These are phyloP conservation scores for Arnoldichthys spilopterus DNA, from an alignment of 2,797 vertebrate genomes.

Conservation along the genomic window DNA sequence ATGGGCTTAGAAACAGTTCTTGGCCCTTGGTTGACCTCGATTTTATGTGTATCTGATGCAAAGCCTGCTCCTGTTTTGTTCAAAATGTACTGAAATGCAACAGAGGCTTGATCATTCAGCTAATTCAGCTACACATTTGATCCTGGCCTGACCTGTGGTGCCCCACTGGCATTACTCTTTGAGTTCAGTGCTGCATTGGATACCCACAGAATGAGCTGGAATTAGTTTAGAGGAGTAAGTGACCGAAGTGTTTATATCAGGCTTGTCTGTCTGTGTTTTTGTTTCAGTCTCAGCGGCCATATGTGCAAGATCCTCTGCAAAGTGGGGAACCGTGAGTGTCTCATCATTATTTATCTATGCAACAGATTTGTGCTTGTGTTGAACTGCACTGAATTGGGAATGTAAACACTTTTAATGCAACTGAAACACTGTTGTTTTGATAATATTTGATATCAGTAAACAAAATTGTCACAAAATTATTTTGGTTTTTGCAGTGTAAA, in stretches of 20 bases:
- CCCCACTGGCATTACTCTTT: conserved; percentile 3
- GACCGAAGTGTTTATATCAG: conserved; percentile 30
- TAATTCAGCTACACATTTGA: conserved; percentile 41
- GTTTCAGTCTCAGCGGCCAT: conserved; percentile 83
- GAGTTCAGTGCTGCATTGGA: conserved; percentile 17
- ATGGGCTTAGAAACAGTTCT: conserved; percentile 39
- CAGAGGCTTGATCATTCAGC: conserved; percentile 5
- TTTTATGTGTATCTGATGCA: conserved; percentile 32
- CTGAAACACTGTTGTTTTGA: no score
- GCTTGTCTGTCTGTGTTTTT: conserved; percentile 23
- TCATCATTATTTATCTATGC: not conserved
- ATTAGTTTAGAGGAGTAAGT: not conserved
- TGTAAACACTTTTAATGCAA: no score
- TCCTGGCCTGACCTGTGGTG: conserved; percentile 39
- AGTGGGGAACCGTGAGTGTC: conserved; percentile 86
- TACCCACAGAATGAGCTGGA: conserved; percentile 26
- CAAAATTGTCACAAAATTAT: no score
- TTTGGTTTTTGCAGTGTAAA: no score
- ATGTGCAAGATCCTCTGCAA: conserved; percentile 82
- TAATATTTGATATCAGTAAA: no score
- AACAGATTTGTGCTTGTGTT: not conserved
- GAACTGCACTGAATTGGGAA: not conserved
- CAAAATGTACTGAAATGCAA: not conserved
- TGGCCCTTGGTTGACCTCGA: conserved; percentile 22
- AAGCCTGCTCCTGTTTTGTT: not conserved